phyloP scores from a whole-genome alignment of 2,113 vertebrate genomes.

The Litocranius walleri region DNA sequence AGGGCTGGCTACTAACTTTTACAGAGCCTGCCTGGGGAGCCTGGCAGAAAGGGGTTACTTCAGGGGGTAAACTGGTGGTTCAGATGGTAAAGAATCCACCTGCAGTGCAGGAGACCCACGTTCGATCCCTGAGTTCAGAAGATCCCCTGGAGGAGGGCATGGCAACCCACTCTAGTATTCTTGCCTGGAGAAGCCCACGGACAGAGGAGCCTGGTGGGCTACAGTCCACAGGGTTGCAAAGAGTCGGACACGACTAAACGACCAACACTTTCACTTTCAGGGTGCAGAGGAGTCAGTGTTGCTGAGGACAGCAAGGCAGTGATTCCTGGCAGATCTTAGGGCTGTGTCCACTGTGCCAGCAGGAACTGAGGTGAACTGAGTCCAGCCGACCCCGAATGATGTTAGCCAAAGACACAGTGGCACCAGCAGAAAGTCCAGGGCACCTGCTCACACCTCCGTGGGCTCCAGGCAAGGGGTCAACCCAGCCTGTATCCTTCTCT shows the following conservation, averaged over 20 bases:
- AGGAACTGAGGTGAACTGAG: neutral
- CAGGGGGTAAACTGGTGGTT: neutral
- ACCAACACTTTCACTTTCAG: neutral
- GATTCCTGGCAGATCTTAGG: neutral
- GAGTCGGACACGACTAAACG: rapidly evolving
- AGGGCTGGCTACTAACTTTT: neutral
- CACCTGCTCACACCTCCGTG: rapidly evolving
- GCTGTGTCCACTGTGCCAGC: neutral
- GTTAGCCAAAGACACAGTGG: neutral
- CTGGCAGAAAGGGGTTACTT: neutral
- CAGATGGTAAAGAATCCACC: neutral
- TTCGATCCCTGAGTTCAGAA: neutral
- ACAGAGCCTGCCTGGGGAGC: neutral
- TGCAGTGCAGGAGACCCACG: neutral
- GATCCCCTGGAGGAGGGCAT: neutral
- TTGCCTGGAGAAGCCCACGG: neutral
- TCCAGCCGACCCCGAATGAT: rapidly evolving
- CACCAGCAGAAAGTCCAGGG: too few species aligned
- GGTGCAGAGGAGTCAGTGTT: neutral
- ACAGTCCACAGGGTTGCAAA: neutral
- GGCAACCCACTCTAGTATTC: neutral
- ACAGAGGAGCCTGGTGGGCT: neutral
- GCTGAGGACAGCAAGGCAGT: neutral
- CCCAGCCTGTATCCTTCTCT: too few species aligned
- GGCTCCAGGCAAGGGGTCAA: neutral